Percentiles rank a stretch among this genome's conserved stretches.
Evolutionary conservation across 2,888 invertebrate species (phyloP).

Genomic region (Timema podura): DNA sequence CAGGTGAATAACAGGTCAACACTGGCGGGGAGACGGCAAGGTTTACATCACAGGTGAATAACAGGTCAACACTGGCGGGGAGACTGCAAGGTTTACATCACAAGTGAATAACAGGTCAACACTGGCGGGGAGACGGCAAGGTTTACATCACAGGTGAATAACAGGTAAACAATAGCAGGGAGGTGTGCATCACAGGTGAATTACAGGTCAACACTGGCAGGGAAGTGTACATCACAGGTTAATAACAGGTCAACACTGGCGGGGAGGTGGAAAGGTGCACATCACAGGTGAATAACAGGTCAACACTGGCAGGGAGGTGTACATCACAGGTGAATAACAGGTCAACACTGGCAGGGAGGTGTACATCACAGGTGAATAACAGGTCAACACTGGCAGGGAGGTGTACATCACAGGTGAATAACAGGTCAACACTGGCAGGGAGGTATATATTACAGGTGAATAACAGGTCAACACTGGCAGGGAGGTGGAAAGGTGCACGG

Average conservation of each 20-base stretch:
- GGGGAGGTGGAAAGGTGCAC: background rate
- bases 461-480: constrained; percentile 38
- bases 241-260: constrained; percentile 6
- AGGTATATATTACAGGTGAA: constrained; percentile 5
- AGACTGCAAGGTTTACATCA: too few relatives aligned
- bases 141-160: too few relatives aligned
- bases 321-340: too few relatives aligned
- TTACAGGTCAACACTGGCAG: too few relatives aligned
- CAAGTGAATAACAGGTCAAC: too few relatives aligned
- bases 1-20: constrained; percentile 33
- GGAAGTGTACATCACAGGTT: constrained; percentile 44
- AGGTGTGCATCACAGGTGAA: constrained; percentile 44
- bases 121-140: constrained; percentile 54
- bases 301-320: too few relatives aligned
- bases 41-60: too few relatives aligned
- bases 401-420: constrained; percentile 42
- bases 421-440: background rate
- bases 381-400: constrained; percentile 44
- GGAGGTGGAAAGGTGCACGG: constrained; percentile 55
- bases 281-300: background rate
- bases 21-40: background rate
- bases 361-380: too few relatives aligned
- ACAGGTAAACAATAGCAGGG: too few relatives aligned
- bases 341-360: too few relatives aligned
- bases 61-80: too few relatives aligned